Evolutionary conservation across 2,797 vertebrate genomes (phyloP).

Genomic region (Paratrypauchen microcephalus): DNA sequence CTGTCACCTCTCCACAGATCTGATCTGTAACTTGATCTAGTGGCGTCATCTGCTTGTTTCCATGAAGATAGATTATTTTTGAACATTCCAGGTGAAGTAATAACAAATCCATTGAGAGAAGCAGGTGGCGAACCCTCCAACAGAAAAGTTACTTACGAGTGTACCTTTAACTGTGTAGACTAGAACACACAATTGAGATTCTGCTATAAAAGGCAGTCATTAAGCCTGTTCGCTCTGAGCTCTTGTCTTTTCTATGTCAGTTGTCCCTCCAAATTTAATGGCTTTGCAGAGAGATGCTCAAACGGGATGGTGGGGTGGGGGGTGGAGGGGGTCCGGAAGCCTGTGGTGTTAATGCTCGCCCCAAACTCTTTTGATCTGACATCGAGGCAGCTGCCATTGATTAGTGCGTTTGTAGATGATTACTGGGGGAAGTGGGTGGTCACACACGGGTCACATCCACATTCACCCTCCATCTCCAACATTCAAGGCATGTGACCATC

Average conservation of each 20-base stretch:
- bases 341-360: conserved; percentile 69
- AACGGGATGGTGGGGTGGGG: conserved; percentile 41
- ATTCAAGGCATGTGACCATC: neutral
- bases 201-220: neutral
- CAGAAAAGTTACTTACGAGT: neutral
- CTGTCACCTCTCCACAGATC: too few species aligned
- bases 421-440: conserved; percentile 70
- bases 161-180: neutral
- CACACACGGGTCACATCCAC: conserved; percentile 61
- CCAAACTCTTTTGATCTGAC: conserved; percentile 66
- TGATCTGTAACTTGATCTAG: too few species aligned
- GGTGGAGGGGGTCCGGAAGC: conserved; percentile 63
- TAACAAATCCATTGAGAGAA: too few species aligned
- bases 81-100: too few species aligned
- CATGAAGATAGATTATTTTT: too few species aligned
- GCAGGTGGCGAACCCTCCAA: too few species aligned
- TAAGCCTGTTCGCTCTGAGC: conserved; percentile 1
- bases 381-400: conserved; percentile 72
- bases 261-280: conserved; percentile 32
- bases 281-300: conserved; percentile 51
- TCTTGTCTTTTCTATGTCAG: conserved; percentile 26
- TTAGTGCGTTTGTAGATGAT: conserved; percentile 70
- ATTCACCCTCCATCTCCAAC: conserved; percentile 1
- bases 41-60: too few species aligned
- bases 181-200: neutral